Evolutionary conservation across 2,113 vertebrate genomes (phyloP), one percentile per base, ranked within the genome.

Genomic region (Acrocephalus arundinaceus): DNA sequence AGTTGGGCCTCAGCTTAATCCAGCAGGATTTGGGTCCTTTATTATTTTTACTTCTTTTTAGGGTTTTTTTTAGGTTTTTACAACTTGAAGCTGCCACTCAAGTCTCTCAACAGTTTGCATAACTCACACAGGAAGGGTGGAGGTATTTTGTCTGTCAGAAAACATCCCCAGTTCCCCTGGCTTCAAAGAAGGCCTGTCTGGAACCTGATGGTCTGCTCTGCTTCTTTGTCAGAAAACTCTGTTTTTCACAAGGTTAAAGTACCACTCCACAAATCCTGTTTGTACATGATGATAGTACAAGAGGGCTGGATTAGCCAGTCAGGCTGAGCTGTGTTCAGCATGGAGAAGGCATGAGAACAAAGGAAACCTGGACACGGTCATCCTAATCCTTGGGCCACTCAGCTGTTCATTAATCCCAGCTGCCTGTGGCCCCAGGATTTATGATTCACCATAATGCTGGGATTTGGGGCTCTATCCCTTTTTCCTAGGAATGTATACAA

Each of bases 11-110:
- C 92, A 88, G 37, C 85, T 92, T 94, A 95, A 97, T 96, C 95
- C 93, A 46, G 71, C n/a, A 91, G 95, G 96, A 96, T 96, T 96
- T 94, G 48, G 7, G 54, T 76, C 66, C 83, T 96, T 93, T 95
- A 94, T 97, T 95, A 93, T 95, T 95, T 96, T 93, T 96, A 49
- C 22, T 92, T 90, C 43, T 10, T 43, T 67, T 89, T 70, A 59
- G 71, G 31, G 31, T 22, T 52, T 85, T 80, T 73, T 72, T 41
- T 11, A 22, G 27, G 7, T 31, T 94, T 96, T 96, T 94, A 95
- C 85, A 86, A 48, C 76, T 39, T 39, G 24, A 80, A 88, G 72
- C 92, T 96, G 92, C 85, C 95, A 96, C 72, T 95, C 68, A 73
- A 61, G 43, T 67, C 82, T 67, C 85, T 93, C 43, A 27, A 48